Evolutionary conservation across 2,113 vertebrate species (phyloP).

Genomic region (Larimichthys polyactis): DNA sequence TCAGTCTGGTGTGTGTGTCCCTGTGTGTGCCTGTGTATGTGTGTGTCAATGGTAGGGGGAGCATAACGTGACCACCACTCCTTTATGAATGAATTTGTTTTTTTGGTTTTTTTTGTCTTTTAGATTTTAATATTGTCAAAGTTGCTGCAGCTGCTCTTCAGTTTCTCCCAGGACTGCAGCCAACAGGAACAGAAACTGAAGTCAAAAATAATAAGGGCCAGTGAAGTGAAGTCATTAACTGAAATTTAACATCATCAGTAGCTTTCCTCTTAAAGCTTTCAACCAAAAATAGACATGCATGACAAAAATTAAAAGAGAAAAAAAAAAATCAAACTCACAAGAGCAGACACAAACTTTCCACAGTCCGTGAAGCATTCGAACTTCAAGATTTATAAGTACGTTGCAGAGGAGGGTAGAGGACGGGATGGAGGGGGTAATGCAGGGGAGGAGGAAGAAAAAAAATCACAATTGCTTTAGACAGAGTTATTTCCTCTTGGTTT

Average conservation of each 20-base stretch:
- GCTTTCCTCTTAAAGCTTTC: not conserved
- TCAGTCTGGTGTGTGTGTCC: conserved; percentile 58
- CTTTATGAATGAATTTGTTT: not conserved
- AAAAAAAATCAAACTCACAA: not conserved
- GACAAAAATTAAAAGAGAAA: not conserved
- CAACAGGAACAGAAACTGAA: not conserved
- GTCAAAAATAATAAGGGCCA: conserved; percentile 9
- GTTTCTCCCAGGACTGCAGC: not conserved
- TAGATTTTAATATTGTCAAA: not conserved
- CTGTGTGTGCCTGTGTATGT: conserved; percentile 13
- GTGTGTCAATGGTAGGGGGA: conserved; percentile 14
- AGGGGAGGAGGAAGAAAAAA: not conserved
- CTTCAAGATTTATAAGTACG: not conserved
- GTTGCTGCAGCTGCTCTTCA: conserved; percentile 19
- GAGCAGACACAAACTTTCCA: not conserved
- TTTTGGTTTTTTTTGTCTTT: not conserved
- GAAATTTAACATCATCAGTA: conserved; percentile 11
- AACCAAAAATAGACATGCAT: not conserved
- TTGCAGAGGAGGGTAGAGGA: not conserved
- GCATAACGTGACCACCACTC: conserved; percentile 63
- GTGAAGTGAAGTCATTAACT: not conserved
- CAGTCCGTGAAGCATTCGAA: not conserved
- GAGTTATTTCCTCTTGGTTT: conserved; percentile 48
- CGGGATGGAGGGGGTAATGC: not conserved
- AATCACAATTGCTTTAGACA: conserved; percentile 5